Conservation (phyloP, 1,140 invertebrate species). For the Aphaenogaster floridana region DNA sequence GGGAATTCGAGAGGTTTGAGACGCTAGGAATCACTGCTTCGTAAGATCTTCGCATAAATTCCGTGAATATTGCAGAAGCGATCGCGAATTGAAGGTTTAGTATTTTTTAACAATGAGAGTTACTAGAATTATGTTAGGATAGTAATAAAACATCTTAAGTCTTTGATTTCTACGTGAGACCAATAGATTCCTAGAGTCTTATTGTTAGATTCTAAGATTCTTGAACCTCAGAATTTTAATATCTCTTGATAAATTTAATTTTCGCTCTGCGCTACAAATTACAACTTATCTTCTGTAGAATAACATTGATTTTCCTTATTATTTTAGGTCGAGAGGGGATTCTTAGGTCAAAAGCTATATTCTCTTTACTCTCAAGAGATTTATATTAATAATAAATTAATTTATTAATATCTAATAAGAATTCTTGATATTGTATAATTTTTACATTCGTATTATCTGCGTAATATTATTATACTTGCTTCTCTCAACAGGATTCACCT, state of each 20-base stretch:
- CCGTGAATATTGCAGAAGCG: not conserved
- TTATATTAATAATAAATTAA: slow-evolving; percentile 24
- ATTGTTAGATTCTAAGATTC: not conserved
- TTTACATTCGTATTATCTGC: not conserved
- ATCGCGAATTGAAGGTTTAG: not conserved
- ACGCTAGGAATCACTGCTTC: slow-evolving; percentile 15
- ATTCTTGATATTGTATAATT: not conserved
- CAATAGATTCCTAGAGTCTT: not conserved
- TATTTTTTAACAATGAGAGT: not conserved
- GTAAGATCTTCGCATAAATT: not conserved
- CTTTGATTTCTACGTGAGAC: not conserved
- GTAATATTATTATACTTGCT: slow-evolving; percentile 34
- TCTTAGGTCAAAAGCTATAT: not conserved
- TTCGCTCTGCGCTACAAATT: not conserved
- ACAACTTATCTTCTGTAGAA: slow-evolving; percentile 10
- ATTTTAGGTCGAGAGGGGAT: not conserved
- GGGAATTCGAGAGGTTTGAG: slow-evolving; percentile 39
- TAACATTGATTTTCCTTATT: slow-evolving; percentile 34
- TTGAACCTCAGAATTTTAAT: not conserved
- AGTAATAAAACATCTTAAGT: not conserved
- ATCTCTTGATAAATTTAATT: slow-evolving; percentile 28
- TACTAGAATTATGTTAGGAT: not conserved
- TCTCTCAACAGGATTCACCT: slow-evolving; percentile 20
- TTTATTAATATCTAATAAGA: not conserved
- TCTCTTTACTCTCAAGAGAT: not conserved